phyloP scores from a whole-genome alignment of 2,113 vertebrate species.

The Spea multiplicata region DNA sequence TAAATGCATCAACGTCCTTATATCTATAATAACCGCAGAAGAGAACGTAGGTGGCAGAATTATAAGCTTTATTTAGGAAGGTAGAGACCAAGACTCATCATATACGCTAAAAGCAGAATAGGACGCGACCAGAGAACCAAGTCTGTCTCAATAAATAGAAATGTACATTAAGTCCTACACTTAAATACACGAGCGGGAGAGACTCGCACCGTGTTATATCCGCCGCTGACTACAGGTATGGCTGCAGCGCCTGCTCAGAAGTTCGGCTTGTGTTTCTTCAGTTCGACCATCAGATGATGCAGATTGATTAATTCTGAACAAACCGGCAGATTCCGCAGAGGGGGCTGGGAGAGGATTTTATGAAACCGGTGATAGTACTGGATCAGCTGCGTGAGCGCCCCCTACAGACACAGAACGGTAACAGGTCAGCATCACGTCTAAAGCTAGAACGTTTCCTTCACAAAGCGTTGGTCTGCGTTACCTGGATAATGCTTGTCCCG shows the following conservation, averaged over 20 bases:
- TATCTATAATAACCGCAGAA: too few species aligned
- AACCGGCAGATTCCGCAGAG: slow-evolving; percentile 78
- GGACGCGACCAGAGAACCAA: too few species aligned
- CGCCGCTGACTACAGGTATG: background rate
- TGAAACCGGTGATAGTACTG: slow-evolving; percentile 94
- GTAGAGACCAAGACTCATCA: too few species aligned
- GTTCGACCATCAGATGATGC: slow-evolving; percentile 92
- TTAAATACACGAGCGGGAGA: too few species aligned
- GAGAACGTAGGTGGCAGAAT: too few species aligned
- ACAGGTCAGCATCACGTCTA: too few species aligned
- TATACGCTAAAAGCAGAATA: too few species aligned
- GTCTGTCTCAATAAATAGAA: too few species aligned
- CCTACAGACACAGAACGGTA: slow-evolving; percentile 58
- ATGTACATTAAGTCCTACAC: too few species aligned
- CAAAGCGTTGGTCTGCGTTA: slow-evolving; percentile 36
- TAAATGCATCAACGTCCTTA: too few species aligned
- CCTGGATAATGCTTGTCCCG: slow-evolving; percentile 91
- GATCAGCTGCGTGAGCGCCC: slow-evolving; percentile 87
- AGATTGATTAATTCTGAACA: slow-evolving; percentile 91
- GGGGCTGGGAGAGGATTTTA: slow-evolving; percentile 81
- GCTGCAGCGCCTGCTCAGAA: slow-evolving; percentile 66
- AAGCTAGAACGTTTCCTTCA: background rate
- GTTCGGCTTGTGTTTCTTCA: slow-evolving; percentile 93
- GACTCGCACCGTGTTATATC: too few species aligned
- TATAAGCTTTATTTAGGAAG: too few species aligned